Conservation (phyloP, 2,113 vertebrate genomes). For the Meriones unguiculatus region DNA sequence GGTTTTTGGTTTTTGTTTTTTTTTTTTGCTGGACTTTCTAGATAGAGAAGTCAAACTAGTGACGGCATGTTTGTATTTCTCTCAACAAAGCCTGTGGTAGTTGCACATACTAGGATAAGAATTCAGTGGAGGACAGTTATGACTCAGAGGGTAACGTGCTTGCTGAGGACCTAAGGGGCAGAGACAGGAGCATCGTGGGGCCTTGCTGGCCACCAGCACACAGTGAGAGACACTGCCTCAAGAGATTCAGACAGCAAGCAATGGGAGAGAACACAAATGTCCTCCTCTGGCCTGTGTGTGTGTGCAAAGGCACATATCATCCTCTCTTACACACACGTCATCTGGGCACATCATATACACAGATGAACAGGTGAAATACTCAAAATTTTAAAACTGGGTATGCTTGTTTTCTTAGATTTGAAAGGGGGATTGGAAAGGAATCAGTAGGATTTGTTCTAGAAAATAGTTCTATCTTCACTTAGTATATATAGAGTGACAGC, state of each 20-base stretch:
- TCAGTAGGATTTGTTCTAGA: neutral
- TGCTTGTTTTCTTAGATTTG: conserved; percentile 20
- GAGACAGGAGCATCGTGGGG: neutral
- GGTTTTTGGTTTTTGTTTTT: neutral
- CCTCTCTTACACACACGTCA: no score
- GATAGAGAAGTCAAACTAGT: neutral
- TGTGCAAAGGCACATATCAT: neutral
- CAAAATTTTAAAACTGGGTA: neutral
- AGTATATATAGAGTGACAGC: neutral
- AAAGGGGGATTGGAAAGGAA: neutral
- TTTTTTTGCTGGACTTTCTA: neutral
- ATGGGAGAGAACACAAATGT: neutral
- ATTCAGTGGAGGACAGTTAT: neutral
- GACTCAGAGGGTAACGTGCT: neutral
- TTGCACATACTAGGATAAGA: neutral
- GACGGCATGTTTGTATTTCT: neutral
- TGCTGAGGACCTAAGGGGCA: neutral
- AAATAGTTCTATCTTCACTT: neutral
- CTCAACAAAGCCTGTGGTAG: neutral
- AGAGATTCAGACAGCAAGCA: neutral
- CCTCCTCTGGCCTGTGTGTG: neutral
- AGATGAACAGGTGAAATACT: neutral
- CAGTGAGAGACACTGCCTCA: neutral
- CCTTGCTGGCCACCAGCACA: neutral
- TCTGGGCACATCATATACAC: neutral